Evolutionary conservation across 2,888 invertebrate genomes (phyloP).

Genomic region (Caenorhabditis uteleia): DNA sequence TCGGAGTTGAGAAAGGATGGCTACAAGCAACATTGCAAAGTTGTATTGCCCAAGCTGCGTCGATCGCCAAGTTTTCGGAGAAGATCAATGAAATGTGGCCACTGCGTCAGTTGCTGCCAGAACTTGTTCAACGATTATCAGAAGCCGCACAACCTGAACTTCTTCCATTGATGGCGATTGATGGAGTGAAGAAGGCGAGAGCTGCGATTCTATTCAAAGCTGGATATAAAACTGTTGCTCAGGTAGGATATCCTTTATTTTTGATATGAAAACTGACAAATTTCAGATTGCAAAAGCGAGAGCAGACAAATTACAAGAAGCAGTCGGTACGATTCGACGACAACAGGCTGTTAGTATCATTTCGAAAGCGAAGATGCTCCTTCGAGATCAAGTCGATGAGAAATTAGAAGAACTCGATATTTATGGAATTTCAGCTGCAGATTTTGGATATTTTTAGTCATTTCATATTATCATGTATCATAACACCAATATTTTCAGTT

Average conservation of each 20-base stretch:
- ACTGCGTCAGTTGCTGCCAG: conserved; percentile 78
- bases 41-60: conserved; percentile 79
- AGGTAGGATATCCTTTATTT: conserved; percentile 27
- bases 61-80: conserved; percentile 82
- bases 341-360: conserved; percentile 82
- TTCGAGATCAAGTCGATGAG: conserved; percentile 60
- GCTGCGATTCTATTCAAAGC: conserved; percentile 84
- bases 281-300: conserved; percentile 74
- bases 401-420: conserved; percentile 61
- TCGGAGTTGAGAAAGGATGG: conserved; percentile 79
- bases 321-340: conserved; percentile 40
- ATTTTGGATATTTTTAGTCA: conserved; percentile 20
- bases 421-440: conserved; percentile 37
- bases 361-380: conserved; percentile 79
- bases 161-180: conserved; percentile 84
- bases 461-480: conserved; percentile 1
- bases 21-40: conserved; percentile 81
- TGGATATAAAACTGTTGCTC: conserved; percentile 76
- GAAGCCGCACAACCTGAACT: conserved; percentile 84
- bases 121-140: conserved; percentile 80
- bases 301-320: conserved; percentile 71
- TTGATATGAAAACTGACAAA: background rate
- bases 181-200: conserved; percentile 85
- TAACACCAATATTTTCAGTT: background rate
- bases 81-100: conserved; percentile 84